phyloP scores from a whole-genome alignment of 30 jellyfish, hydroid and myxozoan species.

The Aurelia aurita region DNA sequence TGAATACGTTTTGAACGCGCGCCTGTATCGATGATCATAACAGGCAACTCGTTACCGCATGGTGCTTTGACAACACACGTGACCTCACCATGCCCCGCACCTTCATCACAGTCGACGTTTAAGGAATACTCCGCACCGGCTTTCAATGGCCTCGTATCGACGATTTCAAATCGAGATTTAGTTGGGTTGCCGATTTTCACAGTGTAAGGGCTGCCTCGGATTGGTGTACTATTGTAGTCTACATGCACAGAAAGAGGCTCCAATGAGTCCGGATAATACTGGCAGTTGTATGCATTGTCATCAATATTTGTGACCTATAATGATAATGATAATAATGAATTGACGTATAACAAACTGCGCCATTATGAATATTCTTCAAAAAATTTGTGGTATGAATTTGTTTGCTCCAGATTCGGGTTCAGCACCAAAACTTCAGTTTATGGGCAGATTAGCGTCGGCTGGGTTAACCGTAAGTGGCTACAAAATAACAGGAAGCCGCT shows the following conservation, averaged over 20 bases:
- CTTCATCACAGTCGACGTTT: slow-evolving; percentile 60
- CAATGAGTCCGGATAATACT: slow-evolving; percentile 77
- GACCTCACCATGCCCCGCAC: slow-evolving; percentile 93
- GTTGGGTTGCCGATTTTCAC: slow-evolving; percentile 90
- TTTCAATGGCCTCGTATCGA: slow-evolving; percentile 27
- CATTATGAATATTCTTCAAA: no score
- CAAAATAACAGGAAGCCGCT: no score
- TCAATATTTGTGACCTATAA: background rate
- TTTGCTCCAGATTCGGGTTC: no score
- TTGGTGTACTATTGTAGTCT: slow-evolving; percentile 73
- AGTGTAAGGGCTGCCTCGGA: slow-evolving; percentile 88
- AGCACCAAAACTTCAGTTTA: no score
- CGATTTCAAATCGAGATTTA: slow-evolving; percentile 45
- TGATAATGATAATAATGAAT: no score
- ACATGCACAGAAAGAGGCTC: slow-evolving; percentile 59
- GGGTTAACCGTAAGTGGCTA: no score
- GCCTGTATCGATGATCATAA: slow-evolving; percentile 58
- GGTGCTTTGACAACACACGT: slow-evolving; percentile 86
- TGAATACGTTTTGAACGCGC: slow-evolving; percentile 53
- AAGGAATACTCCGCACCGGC: slow-evolving; percentile 54
- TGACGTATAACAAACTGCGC: no score
- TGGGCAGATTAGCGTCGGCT: no score
- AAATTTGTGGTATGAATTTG: no score
- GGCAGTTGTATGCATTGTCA: slow-evolving; percentile 65
- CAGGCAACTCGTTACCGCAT: slow-evolving; percentile 84